phyloP scores from a whole-genome alignment of 2,888 invertebrate species.

The Microplitis deprimator region DNA sequence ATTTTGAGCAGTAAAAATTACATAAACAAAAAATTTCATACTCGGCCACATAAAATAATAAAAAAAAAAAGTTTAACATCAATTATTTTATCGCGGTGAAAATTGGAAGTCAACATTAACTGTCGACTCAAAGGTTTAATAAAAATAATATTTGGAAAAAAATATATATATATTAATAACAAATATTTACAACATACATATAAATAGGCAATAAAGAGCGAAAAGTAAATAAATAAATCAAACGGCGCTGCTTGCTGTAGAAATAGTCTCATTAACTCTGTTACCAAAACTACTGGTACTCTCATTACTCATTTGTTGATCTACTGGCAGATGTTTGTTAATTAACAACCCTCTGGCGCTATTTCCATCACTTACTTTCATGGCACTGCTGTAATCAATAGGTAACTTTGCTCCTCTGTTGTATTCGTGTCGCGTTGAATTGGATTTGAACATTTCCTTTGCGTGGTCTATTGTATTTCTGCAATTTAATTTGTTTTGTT shows the following conservation, averaged over 20 bases:
- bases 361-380: slow-evolving; percentile 42
- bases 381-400: slow-evolving; percentile 27
- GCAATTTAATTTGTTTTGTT: slow-evolving; percentile 12
- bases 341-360: slow-evolving; percentile 49
- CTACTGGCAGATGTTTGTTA: slow-evolving; percentile 48
- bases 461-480: slow-evolving; percentile 57
- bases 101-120: too few species aligned
- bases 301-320: slow-evolving; percentile 53
- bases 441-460: slow-evolving; percentile 56
- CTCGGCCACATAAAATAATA: too few species aligned
- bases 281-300: slow-evolving; percentile 47
- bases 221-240: slow-evolving; percentile 22
- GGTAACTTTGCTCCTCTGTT: slow-evolving; percentile 33
- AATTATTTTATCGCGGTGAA: too few species aligned
- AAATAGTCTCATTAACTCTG: slow-evolving; percentile 49
- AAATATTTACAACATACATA: background rate
- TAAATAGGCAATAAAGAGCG: background rate
- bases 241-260: slow-evolving; percentile 52
- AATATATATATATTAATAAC: background rate
- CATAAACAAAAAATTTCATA: too few species aligned
- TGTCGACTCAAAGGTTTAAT: background rate
- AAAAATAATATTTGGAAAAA: background rate
- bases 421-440: slow-evolving; percentile 43
- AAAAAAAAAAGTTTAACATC: too few species aligned
- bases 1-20: too few species aligned